Conservation (phyloP, 2,888 invertebrate genomes). For the Hyposoter dolosus region DNA sequence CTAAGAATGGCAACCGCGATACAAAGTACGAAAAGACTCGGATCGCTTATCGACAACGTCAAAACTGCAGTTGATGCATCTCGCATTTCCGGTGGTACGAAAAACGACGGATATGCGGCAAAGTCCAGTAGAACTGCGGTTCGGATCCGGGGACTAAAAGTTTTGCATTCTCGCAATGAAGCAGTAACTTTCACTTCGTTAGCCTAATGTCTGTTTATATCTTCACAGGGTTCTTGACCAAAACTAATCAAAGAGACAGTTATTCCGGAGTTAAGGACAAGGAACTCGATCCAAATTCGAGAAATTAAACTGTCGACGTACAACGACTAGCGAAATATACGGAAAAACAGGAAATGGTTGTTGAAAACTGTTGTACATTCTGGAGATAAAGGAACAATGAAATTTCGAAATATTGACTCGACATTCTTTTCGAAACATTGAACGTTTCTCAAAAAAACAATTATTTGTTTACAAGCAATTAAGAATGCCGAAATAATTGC, state of each 20-base stretch:
- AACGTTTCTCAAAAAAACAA: neutral
- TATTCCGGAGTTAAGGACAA: neutral
- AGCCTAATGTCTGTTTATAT: neutral
- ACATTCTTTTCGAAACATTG: neutral
- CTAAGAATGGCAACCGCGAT: too few relatives aligned
- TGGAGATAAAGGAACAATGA: neutral
- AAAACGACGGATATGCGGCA: neutral
- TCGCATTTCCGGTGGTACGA: neutral
- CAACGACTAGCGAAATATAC: neutral
- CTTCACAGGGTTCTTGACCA: neutral
- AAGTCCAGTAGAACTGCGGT: neutral
- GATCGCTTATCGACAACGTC: neutral
- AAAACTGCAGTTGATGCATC: neutral
- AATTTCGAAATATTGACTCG: neutral
- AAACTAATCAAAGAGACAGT: neutral
- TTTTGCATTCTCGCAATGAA: neutral
- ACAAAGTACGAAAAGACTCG: neutral
- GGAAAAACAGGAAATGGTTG: neutral
- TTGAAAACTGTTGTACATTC: neutral
- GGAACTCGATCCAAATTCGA: neutral
- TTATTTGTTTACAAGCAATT: neutral
- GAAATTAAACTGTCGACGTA: neutral
- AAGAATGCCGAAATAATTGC: neutral
- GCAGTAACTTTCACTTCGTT: neutral
- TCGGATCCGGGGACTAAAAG: neutral